Conservation (phyloP, 1,140 invertebrate genomes). For the Drosophila busckii region DNA sequence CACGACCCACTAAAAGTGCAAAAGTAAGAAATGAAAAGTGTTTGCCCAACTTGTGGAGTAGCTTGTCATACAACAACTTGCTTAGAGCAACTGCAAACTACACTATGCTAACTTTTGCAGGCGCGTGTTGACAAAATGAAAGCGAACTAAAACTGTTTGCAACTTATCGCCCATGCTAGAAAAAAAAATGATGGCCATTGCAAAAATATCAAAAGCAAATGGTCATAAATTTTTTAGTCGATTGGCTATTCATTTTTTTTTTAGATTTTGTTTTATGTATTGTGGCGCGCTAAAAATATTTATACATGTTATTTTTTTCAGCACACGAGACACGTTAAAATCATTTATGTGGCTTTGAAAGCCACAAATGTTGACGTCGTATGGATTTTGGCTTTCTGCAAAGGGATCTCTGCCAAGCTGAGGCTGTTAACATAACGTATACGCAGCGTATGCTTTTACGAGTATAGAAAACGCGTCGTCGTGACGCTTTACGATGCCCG, state of each 20-base stretch:
- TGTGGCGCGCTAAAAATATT: slow-evolving; percentile 16
- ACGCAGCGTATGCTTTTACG: slow-evolving; percentile 61
- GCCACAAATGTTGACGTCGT: slow-evolving; percentile 52
- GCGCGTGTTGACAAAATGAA: not conserved
- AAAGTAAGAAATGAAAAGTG: not conserved
- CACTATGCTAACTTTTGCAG: slow-evolving; percentile 14
- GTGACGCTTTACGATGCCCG: slow-evolving; percentile 68
- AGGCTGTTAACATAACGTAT: slow-evolving; percentile 53
- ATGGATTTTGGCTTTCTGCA: slow-evolving; percentile 31
- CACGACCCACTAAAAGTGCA: too few relatives aligned
- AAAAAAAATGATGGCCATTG: slow-evolving; percentile 69
- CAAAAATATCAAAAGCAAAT: slow-evolving; percentile 73
- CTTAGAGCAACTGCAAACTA: too few relatives aligned
- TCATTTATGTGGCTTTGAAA: slow-evolving; percentile 73
- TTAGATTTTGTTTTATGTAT: slow-evolving; percentile 26
- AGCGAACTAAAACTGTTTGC: slow-evolving; percentile 54
- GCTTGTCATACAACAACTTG: too few relatives aligned
- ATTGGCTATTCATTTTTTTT: slow-evolving; percentile 46
- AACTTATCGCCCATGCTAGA: slow-evolving; percentile 71
- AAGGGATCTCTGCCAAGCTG: slow-evolving; percentile 51
- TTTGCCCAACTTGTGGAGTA: too few relatives aligned
- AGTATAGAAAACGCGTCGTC: slow-evolving; percentile 59
- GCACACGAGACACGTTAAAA: slow-evolving; percentile 30
- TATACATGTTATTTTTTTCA: slow-evolving; percentile 6
- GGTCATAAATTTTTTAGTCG: slow-evolving; percentile 69